phyloP scores from a whole-genome alignment of 2,797 vertebrate genomes.

The Orientallactaga sibirica region DNA sequence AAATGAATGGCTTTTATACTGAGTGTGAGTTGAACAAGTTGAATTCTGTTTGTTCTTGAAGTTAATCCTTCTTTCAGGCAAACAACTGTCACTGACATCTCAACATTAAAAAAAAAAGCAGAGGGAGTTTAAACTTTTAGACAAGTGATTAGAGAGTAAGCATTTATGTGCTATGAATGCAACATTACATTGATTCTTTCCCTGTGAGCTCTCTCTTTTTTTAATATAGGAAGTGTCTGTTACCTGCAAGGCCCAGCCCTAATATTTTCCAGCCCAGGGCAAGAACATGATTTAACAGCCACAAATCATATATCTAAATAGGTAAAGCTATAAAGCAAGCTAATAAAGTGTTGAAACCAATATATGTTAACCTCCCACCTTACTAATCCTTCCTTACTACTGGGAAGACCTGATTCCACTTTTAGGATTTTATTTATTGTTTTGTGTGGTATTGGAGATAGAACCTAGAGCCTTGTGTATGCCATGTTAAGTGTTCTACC shows the following conservation, averaged over 20 bases:
- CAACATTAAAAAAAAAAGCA: conserved; percentile 60
- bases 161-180: background rate
- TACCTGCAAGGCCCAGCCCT: background rate
- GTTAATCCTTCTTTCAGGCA: conserved; percentile 67
- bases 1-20: conserved; percentile 67
- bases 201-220: background rate
- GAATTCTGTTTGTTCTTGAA: conserved; percentile 54
- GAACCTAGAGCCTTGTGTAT: too few relatives aligned
- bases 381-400: background rate
- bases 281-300: background rate
- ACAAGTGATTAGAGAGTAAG: conserved; percentile 8
- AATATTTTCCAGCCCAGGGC: background rate
- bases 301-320: background rate
- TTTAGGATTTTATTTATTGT: background rate
- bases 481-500: too few relatives aligned
- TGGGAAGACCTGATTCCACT: background rate
- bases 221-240: conserved; percentile 7
- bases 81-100: conserved; percentile 57
- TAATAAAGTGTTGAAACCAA: background rate
- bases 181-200: background rate
- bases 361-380: background rate
- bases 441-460: too few relatives aligned
- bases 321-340: background rate
- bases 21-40: conserved; percentile 67
- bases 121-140: conserved; percentile 57